Base-by-base conservation (phyloP, 2,113 vertebrate species). In the Laticauda laticaudata region DNA sequence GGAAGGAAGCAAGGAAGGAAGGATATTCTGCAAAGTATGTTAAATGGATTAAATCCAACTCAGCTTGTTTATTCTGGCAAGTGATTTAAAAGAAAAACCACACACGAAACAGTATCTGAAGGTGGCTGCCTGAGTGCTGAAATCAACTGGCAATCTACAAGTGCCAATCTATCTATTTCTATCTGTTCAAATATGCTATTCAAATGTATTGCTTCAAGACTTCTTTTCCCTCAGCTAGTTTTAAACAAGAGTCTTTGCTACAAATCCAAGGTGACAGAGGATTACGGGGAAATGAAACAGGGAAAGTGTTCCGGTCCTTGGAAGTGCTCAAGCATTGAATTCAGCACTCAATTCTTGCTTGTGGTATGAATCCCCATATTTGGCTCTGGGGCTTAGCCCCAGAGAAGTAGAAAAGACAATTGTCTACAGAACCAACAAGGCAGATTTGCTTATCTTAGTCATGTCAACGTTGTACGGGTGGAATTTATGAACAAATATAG, bases 201-300 rank as follows among this genome's bases (percentile, higher is more conserved):
- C 48, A 24, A 10, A 10, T 59, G 34, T 20, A 0, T 85, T 18
- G 56, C 91, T 94, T 0, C 1, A 29, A 20, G 87, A 87, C 6
- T 57, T 61, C 43, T 0, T 92, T 4, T 94, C 92, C 92, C 64
- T 92, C 59, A 91, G 0, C 92, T 92, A 39, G 9, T 2, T n/a
- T 91, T 93, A 91, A 90, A 57, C 3, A 43, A 56, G 69, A 55
- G 26, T 54, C 23, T 92, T 94, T 54, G n/a, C 90, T 69, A 20
- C 43, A 21, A 6, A 85, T 85, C 88, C 48, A 89, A 81, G 87
- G 48, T 92, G 87, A 85, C 51, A 85, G 51, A 39, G 51, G 26
- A 85, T 55, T 53, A 53, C 23, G 2, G 48, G 18, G 21, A 24
- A 10, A 45, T 64, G 87, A 39, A 55, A 43, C 23, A 87, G 48